Evolutionary conservation across 2,797 vertebrate species (phyloP).

Genomic region (Picus viridis): DNA sequence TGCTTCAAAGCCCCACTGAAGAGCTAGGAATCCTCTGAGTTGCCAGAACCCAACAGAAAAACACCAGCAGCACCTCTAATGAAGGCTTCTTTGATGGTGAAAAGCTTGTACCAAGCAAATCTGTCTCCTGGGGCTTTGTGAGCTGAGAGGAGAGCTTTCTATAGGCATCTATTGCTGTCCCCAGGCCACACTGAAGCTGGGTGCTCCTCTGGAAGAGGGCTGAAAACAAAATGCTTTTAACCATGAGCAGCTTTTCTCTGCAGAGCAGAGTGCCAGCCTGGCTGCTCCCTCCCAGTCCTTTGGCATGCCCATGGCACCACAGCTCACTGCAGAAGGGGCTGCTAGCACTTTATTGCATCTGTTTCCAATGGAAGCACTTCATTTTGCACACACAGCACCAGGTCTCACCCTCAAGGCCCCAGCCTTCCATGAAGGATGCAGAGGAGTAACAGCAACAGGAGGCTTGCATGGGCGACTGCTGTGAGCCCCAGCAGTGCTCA

Average conservation of each 20-base stretch:
- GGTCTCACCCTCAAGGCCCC: background rate
- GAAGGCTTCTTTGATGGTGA: background rate
- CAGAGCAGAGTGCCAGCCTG: background rate
- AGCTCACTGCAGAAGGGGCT: background rate
- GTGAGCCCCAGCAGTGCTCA: background rate
- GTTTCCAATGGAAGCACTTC: background rate
- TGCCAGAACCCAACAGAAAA: background rate
- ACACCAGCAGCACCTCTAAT: background rate
- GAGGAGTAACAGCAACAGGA: background rate
- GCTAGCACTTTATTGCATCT: background rate
- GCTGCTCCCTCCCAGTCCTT: background rate
- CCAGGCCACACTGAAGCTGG: background rate
- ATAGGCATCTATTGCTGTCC: background rate
- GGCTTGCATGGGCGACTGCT: background rate
- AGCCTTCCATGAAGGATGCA: background rate
- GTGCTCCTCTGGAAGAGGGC: background rate
- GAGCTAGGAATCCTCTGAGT: background rate
- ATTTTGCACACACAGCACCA: background rate
- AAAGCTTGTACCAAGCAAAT: background rate
- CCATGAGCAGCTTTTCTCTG: background rate
- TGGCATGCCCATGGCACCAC: background rate
- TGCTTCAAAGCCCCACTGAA: background rate
- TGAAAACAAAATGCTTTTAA: conserved; percentile 1
- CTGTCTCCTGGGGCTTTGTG: background rate
- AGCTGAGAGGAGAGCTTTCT: background rate